Evolutionary conservation across 1,140 invertebrate genomes (phyloP).

Genomic region (Mizuhopecten yessoensis): DNA sequence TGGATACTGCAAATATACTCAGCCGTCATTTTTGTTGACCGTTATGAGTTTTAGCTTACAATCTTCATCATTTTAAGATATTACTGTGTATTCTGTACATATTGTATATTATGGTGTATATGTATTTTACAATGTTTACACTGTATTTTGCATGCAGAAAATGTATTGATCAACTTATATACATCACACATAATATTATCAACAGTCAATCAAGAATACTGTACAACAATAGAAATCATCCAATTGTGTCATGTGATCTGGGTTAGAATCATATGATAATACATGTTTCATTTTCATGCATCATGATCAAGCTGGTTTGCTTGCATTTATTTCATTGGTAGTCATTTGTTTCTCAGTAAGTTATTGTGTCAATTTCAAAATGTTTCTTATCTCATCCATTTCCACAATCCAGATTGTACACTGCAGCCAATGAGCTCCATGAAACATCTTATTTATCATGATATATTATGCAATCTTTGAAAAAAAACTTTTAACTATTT

Average conservation of each 20-base stretch:
- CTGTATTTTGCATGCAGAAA: constrained; percentile 25
- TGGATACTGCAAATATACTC: background rate
- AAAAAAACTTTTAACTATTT: background rate
- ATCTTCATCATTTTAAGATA: constrained; percentile 15
- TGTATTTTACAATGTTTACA: constrained; percentile 40
- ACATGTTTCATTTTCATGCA: background rate
- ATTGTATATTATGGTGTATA: constrained; percentile 2
- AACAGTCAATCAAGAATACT: background rate
- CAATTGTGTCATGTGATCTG: background rate
- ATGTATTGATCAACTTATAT: constrained; percentile 35
- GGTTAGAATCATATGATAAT: background rate
- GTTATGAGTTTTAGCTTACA: constrained; percentile 32
- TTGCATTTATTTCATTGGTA: background rate
- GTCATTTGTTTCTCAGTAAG: background rate
- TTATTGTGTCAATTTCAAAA: background rate
- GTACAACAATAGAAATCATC: constrained; percentile 1
- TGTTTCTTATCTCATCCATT: background rate
- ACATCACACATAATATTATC: constrained; percentile 23
- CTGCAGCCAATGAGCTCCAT: background rate
- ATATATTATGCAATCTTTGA: background rate
- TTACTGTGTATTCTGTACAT: background rate
- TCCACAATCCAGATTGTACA: background rate
- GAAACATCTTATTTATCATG: background rate
- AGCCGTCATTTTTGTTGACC: constrained; percentile 20
- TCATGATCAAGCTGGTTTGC: background rate